A percentile compares a stretch with the other conserved stretches of the same genome.
These are phyloP conservation scores for Denticeps clupeoides DNA, from an alignment of 2,797 vertebrate species.

Conservation along the genomic window DNA sequence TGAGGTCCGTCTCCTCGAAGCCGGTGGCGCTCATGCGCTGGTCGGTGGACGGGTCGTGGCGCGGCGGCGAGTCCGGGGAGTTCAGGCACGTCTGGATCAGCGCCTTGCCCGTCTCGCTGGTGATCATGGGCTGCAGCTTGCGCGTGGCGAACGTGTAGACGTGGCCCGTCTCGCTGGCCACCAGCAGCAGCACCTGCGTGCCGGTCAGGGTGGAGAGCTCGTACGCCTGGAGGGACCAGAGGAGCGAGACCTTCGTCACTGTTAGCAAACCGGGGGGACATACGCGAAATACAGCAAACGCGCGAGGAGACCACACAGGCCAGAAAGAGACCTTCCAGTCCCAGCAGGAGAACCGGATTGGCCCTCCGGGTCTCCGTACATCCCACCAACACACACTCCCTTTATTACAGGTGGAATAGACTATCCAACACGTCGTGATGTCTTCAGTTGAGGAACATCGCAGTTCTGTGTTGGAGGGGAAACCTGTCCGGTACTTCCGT, in stretches of 20 bases:
- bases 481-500: too few relatives aligned
- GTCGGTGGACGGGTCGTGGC: constrained; percentile 88
- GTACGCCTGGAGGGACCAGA: constrained; percentile 66
- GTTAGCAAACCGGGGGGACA: too few relatives aligned
- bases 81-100: constrained; percentile 98
- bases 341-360: too few relatives aligned
- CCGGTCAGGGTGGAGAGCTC: constrained; percentile 95
- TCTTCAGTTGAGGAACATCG: too few relatives aligned
- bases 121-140: constrained; percentile 98
- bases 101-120: constrained; percentile 95
- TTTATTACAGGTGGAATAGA: too few relatives aligned
- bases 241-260: constrained; percentile 1
- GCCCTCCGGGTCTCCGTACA: too few relatives aligned
- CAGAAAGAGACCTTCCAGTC: too few relatives aligned
- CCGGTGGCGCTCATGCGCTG: constrained; percentile 98
- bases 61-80: constrained; percentile 92
- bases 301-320: too few relatives aligned
- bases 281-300: too few relatives aligned
- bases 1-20: constrained; percentile 96
- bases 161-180: constrained; percentile 95
- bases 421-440: too few relatives aligned
- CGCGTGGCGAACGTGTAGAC: constrained; percentile 96
- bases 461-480: too few relatives aligned
- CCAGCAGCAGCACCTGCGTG: constrained; percentile 90
- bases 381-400: too few relatives aligned